These are phyloP conservation scores for Amblyopsis rosae DNA, from an alignment of 2,113 vertebrate genomes.

Conservation along the genomic window DNA sequence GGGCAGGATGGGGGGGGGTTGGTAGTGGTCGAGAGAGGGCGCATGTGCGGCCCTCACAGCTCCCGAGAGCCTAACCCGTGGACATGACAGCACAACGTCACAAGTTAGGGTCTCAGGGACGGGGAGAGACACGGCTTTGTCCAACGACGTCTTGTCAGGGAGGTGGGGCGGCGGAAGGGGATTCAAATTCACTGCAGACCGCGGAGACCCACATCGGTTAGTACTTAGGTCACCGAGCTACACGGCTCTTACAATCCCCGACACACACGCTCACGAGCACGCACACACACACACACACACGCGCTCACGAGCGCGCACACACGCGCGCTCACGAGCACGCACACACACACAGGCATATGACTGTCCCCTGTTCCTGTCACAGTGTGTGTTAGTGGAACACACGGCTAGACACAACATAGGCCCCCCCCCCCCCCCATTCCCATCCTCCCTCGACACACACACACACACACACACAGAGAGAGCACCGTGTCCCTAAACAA, in stretches of 20 bases:
- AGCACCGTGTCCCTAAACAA: constrained; percentile 70
- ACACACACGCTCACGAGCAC: background rate
- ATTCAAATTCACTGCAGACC: background rate
- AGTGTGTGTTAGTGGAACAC: constrained; percentile 71
- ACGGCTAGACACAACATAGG: constrained; percentile 78
- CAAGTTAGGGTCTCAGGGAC: constrained; percentile 99
- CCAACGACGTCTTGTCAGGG: background rate
- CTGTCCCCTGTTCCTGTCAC: constrained; percentile 12
- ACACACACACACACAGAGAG: constrained; percentile 15
- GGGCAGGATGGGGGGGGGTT: constrained; percentile 28
- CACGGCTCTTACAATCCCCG: constrained; percentile 3
- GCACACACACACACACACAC: background rate
- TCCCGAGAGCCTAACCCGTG: constrained; percentile 99
- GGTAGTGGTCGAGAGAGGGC: constrained; percentile 23
- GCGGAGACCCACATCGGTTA: too few relatives aligned
- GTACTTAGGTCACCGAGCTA: too few relatives aligned
- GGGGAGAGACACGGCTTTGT: constrained; percentile 85
- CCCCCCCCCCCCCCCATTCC: constrained; percentile 20
- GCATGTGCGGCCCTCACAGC: constrained; percentile 90
- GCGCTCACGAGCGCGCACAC: background rate
- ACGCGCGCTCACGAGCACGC: background rate
- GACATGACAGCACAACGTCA: constrained; percentile 98
- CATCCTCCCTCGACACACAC: constrained; percentile 19
- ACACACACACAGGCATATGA: background rate
- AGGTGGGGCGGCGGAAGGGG: too few relatives aligned